These are phyloP conservation scores for Ctenomys sociabilis DNA, from an alignment of 2,113 vertebrate genomes.

Conservation along the genomic window DNA sequence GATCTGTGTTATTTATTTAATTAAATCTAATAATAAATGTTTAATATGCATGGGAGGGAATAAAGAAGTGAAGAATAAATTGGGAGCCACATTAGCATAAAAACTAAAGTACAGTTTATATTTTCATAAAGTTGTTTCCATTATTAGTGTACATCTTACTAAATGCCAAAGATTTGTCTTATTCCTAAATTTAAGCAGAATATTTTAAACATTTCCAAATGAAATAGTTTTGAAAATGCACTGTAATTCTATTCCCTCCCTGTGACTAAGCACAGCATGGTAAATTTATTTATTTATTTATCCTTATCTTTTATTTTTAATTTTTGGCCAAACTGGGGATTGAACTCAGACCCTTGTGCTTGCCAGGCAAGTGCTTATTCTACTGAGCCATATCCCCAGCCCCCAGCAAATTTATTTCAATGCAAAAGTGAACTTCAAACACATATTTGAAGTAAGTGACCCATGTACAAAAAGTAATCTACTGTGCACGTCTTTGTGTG, in stretches of 20 bases:
- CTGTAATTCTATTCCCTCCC: background rate
- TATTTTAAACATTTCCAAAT: constrained; percentile 24
- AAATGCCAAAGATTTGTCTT: background rate
- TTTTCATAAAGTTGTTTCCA: background rate
- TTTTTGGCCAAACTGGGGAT: too few relatives aligned
- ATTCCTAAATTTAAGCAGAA: background rate
- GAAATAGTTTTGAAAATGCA: constrained; percentile 15
- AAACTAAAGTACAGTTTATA: background rate
- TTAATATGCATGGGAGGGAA: background rate
- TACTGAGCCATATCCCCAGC: too few relatives aligned
- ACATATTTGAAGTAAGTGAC: background rate
- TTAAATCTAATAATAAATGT: too few relatives aligned
- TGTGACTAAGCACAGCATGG: background rate
- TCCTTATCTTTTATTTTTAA: too few relatives aligned
- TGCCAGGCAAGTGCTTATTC: too few relatives aligned
- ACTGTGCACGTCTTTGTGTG: background rate
- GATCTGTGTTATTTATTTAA: too few relatives aligned
- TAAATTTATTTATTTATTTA: too few relatives aligned
- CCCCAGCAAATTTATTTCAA: background rate
- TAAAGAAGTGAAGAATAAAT: background rate
- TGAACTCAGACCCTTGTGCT: too few relatives aligned
- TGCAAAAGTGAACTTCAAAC: background rate
- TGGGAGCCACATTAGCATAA: background rate
- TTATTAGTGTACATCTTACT: background rate
- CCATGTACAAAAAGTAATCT: background rate